phyloP scores from a whole-genome alignment of 2,797 vertebrate genomes.

The Coracias cyanogaster region DNA sequence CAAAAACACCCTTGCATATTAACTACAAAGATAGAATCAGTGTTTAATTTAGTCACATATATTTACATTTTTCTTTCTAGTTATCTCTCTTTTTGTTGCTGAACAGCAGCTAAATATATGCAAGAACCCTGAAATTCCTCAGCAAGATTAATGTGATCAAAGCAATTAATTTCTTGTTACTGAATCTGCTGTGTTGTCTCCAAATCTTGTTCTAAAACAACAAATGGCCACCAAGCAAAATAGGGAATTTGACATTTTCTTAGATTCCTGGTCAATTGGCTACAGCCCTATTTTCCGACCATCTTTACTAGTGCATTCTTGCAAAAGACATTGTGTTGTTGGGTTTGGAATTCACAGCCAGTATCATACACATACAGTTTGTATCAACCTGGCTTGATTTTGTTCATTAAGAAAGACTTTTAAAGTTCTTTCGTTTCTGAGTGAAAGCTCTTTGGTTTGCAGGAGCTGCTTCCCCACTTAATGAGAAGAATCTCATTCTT shows the following conservation, averaged over 20 bases:
- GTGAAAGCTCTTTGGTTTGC: neutral
- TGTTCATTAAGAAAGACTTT: neutral
- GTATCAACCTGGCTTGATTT: neutral
- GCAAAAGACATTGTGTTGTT: neutral
- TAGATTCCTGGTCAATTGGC: neutral
- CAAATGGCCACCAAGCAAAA: conserved; percentile 34
- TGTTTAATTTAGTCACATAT: conserved; percentile 68
- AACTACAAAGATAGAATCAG: conserved; percentile 50
- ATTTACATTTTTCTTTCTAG: conserved; percentile 72
- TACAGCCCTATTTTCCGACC: neutral
- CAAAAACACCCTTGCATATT: conserved; percentile 47
- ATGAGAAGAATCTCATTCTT: neutral
- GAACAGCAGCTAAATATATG: conserved; percentile 52
- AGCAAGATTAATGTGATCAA: conserved; percentile 70
- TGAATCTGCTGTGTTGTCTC: conserved; percentile 63
- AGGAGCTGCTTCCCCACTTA: neutral
- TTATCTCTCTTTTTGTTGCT: conserved; percentile 45
- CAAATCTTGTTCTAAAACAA: conserved; percentile 62
- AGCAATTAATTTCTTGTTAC: conserved; percentile 58
- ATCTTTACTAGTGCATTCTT: neutral
- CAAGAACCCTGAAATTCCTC: conserved; percentile 67
- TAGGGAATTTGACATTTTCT: neutral
- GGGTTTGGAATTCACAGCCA: neutral
- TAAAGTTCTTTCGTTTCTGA: neutral
- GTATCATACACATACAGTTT: neutral